Percentiles rank a stretch among this genome's conserved stretches.
These are phyloP conservation scores for Macrotus californicus DNA, from an alignment of 2,113 vertebrate genomes.

Conservation along the genomic window DNA sequence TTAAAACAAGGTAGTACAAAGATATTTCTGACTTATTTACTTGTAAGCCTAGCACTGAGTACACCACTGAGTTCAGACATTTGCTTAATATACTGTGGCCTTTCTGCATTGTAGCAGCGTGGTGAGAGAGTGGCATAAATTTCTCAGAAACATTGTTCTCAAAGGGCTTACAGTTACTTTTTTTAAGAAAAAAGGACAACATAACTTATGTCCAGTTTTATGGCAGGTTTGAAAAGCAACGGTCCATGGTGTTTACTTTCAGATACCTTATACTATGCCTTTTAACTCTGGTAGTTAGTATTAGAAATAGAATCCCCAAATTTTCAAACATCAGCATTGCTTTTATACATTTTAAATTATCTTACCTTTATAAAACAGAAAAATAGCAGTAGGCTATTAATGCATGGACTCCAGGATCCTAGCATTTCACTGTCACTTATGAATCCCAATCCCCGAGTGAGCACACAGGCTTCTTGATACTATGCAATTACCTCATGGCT, in stretches of 20 bases:
- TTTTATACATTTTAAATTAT: conserved; percentile 26
- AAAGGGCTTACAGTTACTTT: background rate
- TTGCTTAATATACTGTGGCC: conserved; percentile 6
- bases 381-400: background rate
- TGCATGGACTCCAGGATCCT: background rate
- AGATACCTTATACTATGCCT: background rate
- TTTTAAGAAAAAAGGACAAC: background rate
- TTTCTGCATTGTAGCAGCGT: background rate
- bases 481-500: background rate
- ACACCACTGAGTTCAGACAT: background rate
- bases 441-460: background rate
- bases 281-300: background rate
- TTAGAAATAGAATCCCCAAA: background rate
- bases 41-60: background rate
- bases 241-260: background rate
- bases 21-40: background rate
- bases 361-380: background rate
- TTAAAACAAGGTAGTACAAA: background rate
- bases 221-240: background rate
- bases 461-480: background rate
- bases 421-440: background rate
- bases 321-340: background rate
- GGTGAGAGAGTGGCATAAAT: background rate
- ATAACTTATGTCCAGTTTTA: background rate
- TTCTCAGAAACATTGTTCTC: background rate